Evolutionary conservation across 1,140 invertebrate genomes (phyloP).

Genomic region (Orchesella cincta): DNA sequence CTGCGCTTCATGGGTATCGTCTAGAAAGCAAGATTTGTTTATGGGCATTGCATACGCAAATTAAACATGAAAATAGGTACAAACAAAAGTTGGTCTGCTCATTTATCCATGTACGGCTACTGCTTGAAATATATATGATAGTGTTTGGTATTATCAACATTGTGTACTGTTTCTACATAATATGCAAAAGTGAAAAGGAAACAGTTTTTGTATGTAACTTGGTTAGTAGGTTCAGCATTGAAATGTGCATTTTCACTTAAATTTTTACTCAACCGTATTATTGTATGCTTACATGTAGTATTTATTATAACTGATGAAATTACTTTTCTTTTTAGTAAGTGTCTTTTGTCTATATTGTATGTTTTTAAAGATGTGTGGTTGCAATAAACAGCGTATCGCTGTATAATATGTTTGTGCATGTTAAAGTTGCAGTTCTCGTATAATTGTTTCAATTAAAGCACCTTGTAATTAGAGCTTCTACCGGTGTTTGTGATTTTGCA

Average conservation of each 20-base stretch:
- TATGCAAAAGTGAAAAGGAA: too few species aligned
- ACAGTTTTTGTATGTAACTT: conserved; percentile 11
- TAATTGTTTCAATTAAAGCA: not conserved
- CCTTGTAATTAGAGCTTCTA: not conserved
- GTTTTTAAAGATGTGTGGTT: not conserved
- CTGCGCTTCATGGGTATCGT: not conserved
- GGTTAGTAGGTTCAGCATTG: conserved; percentile 24
- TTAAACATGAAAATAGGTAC: conserved; percentile 6
- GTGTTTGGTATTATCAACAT: too few species aligned
- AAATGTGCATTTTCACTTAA: conserved; percentile 16
- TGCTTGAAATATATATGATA: too few species aligned
- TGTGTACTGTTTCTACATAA: too few species aligned
- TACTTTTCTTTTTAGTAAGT: not conserved
- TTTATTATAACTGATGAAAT: not conserved
- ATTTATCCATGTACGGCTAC: not conserved
- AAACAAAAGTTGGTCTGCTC: not conserved
- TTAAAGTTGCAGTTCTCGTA: not conserved
- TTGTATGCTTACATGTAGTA: conserved; percentile 4
- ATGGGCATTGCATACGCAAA: not conserved
- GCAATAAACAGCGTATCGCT: too few species aligned
- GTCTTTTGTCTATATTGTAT: not conserved
- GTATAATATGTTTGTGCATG: not conserved
- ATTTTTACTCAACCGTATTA: conserved; percentile 25
- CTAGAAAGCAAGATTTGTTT: conserved; percentile 20
- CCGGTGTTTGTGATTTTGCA: conserved; percentile 6